Evolutionary conservation across 2,113 vertebrate genomes (phyloP).

Genomic region (Trogon melanurus): DNA sequence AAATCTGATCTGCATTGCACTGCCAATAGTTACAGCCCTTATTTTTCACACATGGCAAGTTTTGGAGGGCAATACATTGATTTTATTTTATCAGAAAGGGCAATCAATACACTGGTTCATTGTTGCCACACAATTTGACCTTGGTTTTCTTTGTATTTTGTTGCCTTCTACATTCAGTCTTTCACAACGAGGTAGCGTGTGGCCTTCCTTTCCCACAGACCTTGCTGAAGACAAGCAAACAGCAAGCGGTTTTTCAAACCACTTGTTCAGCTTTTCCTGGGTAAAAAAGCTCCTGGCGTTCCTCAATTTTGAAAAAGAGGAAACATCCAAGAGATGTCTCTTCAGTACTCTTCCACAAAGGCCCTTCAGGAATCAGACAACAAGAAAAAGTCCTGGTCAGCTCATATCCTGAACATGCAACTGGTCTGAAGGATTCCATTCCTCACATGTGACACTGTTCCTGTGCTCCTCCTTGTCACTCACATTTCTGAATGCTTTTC

Average conservation of each 20-base stretch:
- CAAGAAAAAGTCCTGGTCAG: not conserved
- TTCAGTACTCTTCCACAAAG: not conserved
- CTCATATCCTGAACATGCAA: not conserved
- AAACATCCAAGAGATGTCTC: not conserved
- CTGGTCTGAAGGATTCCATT: not conserved
- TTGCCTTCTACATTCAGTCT: not conserved
- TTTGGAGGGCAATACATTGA: not conserved
- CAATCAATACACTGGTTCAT: not conserved
- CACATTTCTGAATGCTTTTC: not conserved
- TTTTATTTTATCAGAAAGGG: not conserved
- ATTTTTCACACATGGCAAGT: not conserved
- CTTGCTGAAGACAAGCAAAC: not conserved
- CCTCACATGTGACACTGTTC: not conserved
- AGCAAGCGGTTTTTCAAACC: not conserved
- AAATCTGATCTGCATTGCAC: not conserved
- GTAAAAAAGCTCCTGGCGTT: not conserved
- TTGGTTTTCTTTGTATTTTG: not conserved
- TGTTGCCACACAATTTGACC: not conserved
- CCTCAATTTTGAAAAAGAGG: not conserved
- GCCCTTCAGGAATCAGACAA: not conserved
- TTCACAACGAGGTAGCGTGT: not conserved
- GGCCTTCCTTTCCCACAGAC: not conserved
- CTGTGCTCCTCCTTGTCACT: not conserved
- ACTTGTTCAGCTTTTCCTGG: not conserved
- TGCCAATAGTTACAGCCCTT: not conserved